phyloP scores from a whole-genome alignment of 2,113 vertebrate species.

The Hiodon tergisus region DNA sequence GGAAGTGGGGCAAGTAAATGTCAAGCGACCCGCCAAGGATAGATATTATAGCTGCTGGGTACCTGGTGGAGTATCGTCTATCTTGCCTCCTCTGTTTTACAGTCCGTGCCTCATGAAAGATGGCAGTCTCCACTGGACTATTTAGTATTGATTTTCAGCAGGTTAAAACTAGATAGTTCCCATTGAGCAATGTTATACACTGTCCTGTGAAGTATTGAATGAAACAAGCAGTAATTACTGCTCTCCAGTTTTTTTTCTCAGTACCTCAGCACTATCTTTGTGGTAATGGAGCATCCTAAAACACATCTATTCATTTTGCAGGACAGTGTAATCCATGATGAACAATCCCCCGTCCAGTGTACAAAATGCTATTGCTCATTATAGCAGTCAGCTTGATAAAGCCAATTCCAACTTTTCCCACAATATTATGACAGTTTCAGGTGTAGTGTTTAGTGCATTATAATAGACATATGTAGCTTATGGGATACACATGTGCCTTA shows the following conservation, averaged over 20 bases:
- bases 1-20: constrained; percentile 80
- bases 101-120: constrained; percentile 68
- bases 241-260: constrained; percentile 20
- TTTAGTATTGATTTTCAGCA: constrained; percentile 65
- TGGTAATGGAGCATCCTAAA: constrained; percentile 3
- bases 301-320: background rate
- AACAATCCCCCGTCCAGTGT: background rate
- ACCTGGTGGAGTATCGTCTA: constrained; percentile 69
- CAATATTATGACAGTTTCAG: too few species aligned
- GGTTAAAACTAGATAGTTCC: constrained; percentile 37
- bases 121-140: constrained; percentile 63
- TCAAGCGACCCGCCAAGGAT: constrained; percentile 82
- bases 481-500: too few species aligned
- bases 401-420: too few species aligned
- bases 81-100: constrained; percentile 74
- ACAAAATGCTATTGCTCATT: background rate
- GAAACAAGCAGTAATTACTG: constrained; percentile 33
- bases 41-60: constrained; percentile 79
- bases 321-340: background rate
- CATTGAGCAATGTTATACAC: constrained; percentile 28
- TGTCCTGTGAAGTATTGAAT: constrained; percentile 21
- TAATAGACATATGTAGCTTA: too few species aligned
- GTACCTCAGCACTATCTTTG: constrained; percentile 28
- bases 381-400: too few species aligned
- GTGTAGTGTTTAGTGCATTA: too few species aligned